These are phyloP conservation scores for Agrochola litura DNA, from an alignment of 2,888 invertebrate genomes.

Conservation along the genomic window DNA sequence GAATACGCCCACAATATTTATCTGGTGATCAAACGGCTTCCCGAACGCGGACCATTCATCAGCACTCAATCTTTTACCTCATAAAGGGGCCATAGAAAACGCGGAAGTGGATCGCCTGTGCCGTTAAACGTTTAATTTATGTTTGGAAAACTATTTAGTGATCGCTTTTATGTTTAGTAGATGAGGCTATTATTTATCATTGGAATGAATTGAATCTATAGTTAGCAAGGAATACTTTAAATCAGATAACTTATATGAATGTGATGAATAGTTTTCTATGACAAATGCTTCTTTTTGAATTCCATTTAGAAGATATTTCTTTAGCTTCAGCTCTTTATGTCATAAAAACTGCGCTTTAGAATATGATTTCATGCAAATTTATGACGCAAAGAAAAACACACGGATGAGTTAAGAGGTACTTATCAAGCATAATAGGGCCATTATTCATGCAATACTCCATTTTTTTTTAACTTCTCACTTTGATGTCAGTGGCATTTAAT, in stretches of 20 bases:
- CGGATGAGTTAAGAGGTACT: constrained; percentile 37
- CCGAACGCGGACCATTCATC: constrained; percentile 83
- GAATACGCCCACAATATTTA: constrained; percentile 81
- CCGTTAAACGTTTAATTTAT: constrained; percentile 56
- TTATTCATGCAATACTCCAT: constrained; percentile 37
- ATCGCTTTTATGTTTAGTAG: constrained; percentile 52
- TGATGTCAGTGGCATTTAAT: constrained; percentile 49
- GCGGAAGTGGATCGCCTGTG: constrained; percentile 73
- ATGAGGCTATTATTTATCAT: constrained; percentile 51
- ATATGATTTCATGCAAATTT: constrained; percentile 41
- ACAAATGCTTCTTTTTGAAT: constrained; percentile 10
- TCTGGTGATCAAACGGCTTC: constrained; percentile 85
- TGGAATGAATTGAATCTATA: constrained; percentile 50
- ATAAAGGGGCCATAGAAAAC: constrained; percentile 82
- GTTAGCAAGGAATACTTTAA: constrained; percentile 20
- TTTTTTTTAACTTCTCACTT: constrained; percentile 49
- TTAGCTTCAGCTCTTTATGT: constrained; percentile 3
- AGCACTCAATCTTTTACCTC: constrained; percentile 79
- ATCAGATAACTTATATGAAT: constrained; percentile 41
- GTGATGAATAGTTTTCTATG: constrained; percentile 50
- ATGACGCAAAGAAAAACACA: constrained; percentile 21
- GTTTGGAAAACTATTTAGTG: constrained; percentile 56
- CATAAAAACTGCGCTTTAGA: constrained; percentile 16
- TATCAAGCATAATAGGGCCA: constrained; percentile 39
- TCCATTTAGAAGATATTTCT: constrained; percentile 3